Evolutionary conservation across 2,797 vertebrate species (phyloP), one percentile per base, ranked within the genome.

Genomic region (Chrysocyon brachyurus): DNA sequence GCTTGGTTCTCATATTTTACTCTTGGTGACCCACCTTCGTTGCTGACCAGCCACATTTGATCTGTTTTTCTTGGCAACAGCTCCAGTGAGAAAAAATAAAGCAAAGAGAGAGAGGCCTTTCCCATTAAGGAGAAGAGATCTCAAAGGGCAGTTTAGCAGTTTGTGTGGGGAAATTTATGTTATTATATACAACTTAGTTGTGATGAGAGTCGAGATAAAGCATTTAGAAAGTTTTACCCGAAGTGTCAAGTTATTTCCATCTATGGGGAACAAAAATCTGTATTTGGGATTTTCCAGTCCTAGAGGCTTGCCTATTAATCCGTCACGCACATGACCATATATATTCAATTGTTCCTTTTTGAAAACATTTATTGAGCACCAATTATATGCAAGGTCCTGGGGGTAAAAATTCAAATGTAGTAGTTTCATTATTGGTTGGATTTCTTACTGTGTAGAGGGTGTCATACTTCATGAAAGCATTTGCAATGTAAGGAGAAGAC

Each of bases 51-150:
- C 61, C 40, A n/a, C 10, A 88, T 87, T 54, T 33, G n/a, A 89
- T 93, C 63, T 92, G 68, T 83, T 89, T 86, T 61, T 61, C 49
- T 91, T 95, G 88, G 94, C 28, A 88, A 2, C 5, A 68, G 40
- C 15, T 90, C 11, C 28, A 83, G 3, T 16, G 56, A 91, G 16
- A 12, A n/a, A 68, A 66, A 57, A 33, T 31, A 81, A 66, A 84
- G 24, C 26, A 79, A 15, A 56, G 15, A 46, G 1, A 22, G 12
- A 75, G 17, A 10, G 3, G 3, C 12, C 33, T 89, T 59, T 10
- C 33, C 21, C 28, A 54, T 15, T 68, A 91, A 83, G 12, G 24
- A 79, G 83, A 83, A 9, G 7, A 61, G 33, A 75, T 73, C 81
- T 92, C 33, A 88, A 49, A 86, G 16, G 15, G 63, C 1, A 31